Evolutionary conservation across 2,113 vertebrate genomes (phyloP), one percentile per base, ranked within the genome.

Genomic region (Ptychochromis oligacanthus): DNA sequence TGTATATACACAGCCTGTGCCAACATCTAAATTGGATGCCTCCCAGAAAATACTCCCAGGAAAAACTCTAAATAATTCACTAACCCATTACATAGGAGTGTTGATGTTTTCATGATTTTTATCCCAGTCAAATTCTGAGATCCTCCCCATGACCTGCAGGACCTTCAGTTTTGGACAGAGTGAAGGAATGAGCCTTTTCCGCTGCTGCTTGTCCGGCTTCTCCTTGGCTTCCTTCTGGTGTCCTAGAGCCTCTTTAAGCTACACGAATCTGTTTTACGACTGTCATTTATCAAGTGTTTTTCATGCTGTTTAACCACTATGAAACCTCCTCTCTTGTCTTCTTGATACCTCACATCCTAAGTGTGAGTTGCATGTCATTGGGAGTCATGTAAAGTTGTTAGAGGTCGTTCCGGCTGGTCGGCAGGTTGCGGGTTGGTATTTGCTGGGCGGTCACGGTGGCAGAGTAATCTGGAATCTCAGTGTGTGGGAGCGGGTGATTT

Each of bases 401-500:
- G 88, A 92, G 88, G 91, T 86, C 74, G 40, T 88, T 67, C 61
- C 20, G 40, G 49, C 62, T 28, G 83, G 83, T 77, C 26, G 67
- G 83, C 36, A 58, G 57, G 77, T 58, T 65, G 83, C 58, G 4
- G 74, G 83, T 78, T 70, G 75, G 85, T 85, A 86, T 89, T 91
- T 91, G 75, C 77, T 72, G 86, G 86, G 85, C 75, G 46, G 88
- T 91, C 86, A 75, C 60, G 49, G 76, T 83, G 56, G 22, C 36
- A 60, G 86, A 87, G 55, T 89, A 87, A 94, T 93, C 92, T 84
- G 82, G 26, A 67, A 75, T 92, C 91, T 83, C 56, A 58, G 62
- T 67, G 52, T 59, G 49, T 77, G 82, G 92, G 83, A 79, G 81
- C 76, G 26, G 80, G 87, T 92, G 91, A 94, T 92, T 93, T 88